Evolutionary conservation across 2,888 invertebrate genomes (phyloP).

Genomic region (Plutella xylostella): DNA sequence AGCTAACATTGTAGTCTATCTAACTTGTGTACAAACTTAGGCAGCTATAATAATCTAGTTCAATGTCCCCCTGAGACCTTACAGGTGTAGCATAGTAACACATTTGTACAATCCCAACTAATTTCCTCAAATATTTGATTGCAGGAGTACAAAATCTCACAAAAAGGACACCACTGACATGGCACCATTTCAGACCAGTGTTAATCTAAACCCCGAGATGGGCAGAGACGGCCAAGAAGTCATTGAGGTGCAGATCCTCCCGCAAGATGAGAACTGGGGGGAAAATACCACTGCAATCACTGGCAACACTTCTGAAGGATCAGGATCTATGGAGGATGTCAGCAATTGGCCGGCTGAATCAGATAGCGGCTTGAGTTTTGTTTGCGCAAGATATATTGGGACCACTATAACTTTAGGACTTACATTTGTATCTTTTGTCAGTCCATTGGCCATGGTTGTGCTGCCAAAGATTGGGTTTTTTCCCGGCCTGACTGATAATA

Average conservation of each 20-base stretch:
- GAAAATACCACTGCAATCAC: conserved; percentile 98
- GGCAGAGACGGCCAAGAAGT: conserved; percentile 87
- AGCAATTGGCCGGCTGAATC: conserved; percentile 86
- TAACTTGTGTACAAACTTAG: no score
- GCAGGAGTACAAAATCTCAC: conserved; percentile 74
- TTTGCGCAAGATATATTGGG: conserved; percentile 87
- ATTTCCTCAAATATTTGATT: conserved; percentile 24
- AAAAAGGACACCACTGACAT: conserved; percentile 75
- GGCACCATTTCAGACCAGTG: conserved; percentile 90
- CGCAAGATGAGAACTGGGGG: conserved; percentile 99
- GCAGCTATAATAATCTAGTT: no score
- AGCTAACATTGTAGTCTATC: no score
- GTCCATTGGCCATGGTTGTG: conserved; percentile 95
- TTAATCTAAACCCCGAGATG: conserved; percentile 83
- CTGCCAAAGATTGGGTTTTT: conserved; percentile 91
- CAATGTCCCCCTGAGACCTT: no score
- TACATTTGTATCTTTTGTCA: conserved; percentile 86
- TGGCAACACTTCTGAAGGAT: conserved; percentile 96
- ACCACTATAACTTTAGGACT: conserved; percentile 83
- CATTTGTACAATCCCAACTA: no score
- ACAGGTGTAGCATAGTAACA: no score
- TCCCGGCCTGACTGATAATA: conserved; percentile 77
- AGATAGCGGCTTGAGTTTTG: conserved; percentile 75
- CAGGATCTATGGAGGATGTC: conserved; percentile 92
- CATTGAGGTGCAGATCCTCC: conserved; percentile 95